Evolutionary conservation across 2,797 vertebrate genomes (phyloP), one percentile per base, ranked within the genome.

Genomic region (Myotis planiceps): DNA sequence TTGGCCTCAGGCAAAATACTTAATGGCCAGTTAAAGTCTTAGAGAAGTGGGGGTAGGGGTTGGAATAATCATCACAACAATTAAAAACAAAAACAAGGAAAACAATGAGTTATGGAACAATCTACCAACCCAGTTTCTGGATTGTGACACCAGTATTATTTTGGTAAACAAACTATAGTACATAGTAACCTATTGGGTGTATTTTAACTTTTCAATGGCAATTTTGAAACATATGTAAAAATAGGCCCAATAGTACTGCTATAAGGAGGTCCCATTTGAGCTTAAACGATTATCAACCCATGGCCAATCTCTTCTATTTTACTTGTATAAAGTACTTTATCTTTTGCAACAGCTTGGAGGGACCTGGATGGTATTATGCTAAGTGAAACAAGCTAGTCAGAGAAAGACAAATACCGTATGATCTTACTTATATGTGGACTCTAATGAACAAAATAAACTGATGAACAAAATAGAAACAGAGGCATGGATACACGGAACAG

Each of bases 171-270:
- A 90, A 74, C 15, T 45, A 0, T 53, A 49, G 39, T 88, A 82
- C 21, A 12, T 79, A 66, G 66, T 82, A 75, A 78, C 78, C 32
- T 92, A 63, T 9, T 58, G 90, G 76, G 65, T 69, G 9, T 32
- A 80, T 80, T 88, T 87, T 71, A 69, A 68, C 9, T 65, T 78
- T 82, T 71, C 88, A 49, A 49, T 55, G 37, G 34, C 65, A 58
- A 93, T 15, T 34, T 16, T 89, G 27, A 89, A 95, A 91, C 34
- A 74, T 37, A 58, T 49, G 37, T 21, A 86, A 76, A 88, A 89
- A 37, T 51, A 83, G 23, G 1, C n/a, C 27, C 12, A 32, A 42
- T 85, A 42, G 68, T 66, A 32, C 42, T 42, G 42, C 9, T 42
- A 42, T 45, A 93, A 66, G 29, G 45, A 88, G 63, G 0, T 3